Evolutionary conservation across 1,140 invertebrate genomes (phyloP).

Genomic region (Cecropterus lyciades): DNA sequence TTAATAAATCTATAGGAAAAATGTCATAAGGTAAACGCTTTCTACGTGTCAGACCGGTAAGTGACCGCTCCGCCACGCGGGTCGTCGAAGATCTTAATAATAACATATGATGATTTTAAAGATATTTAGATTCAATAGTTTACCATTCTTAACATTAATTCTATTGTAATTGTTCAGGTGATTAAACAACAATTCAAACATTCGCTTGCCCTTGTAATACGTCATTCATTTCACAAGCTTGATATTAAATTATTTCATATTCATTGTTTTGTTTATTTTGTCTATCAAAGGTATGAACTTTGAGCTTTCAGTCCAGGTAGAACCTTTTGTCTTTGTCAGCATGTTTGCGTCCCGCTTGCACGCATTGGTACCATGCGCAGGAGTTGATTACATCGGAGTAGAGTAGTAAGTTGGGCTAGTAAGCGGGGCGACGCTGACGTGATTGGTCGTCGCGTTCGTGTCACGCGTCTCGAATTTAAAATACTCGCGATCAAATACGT

Average conservation of each 20-base stretch:
- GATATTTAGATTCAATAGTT: conserved; percentile 1
- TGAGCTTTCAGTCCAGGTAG: conserved; percentile 75
- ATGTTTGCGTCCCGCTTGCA: conserved; percentile 51
- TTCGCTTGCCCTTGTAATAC: conserved; percentile 14
- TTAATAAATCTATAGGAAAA: too few relatives aligned
- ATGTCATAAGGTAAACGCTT: too few relatives aligned
- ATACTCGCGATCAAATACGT: conserved; percentile 59
- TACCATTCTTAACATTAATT: conserved; percentile 16
- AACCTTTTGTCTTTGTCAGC: conserved; percentile 56
- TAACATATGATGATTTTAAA: background rate
- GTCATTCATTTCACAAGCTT: conserved; percentile 15
- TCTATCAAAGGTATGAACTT: conserved; percentile 64
- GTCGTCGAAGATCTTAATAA: too few relatives aligned
- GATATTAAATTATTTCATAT: conserved; percentile 12
- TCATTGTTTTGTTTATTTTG: conserved; percentile 37
- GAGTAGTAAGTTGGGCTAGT: conserved; percentile 75
- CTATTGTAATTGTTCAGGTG: conserved; percentile 21
- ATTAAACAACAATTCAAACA: conserved; percentile 19
- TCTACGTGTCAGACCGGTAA: too few relatives aligned
- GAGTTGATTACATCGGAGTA: conserved; percentile 66
- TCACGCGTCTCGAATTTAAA: conserved; percentile 63
- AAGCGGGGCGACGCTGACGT: conserved; percentile 71
- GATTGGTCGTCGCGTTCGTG: conserved; percentile 61
- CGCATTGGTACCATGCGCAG: conserved; percentile 62
- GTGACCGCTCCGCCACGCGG: too few relatives aligned